Percentiles rank a stretch among this genome's conserved stretches.
Conservation (phyloP, 2,888 invertebrate species). For the Leucoptera coffeella region DNA sequence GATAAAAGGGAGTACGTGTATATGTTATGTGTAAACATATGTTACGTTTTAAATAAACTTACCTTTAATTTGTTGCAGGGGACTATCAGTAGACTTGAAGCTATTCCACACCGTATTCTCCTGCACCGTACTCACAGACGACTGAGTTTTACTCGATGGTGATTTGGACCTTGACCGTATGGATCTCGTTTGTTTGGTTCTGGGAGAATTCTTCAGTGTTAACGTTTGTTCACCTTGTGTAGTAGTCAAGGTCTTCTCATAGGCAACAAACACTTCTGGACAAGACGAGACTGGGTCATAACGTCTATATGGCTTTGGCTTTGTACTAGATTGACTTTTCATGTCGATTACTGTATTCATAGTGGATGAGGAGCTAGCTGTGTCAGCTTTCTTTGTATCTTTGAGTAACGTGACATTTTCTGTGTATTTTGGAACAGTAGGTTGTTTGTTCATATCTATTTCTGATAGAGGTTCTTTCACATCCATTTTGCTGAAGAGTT, state of each 20-base stretch:
- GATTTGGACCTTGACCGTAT: slow-evolving; percentile 18
- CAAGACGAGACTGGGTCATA: background rate
- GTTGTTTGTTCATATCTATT: slow-evolving; percentile 20
- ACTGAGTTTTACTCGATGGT: slow-evolving; percentile 27
- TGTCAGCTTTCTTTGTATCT: slow-evolving; percentile 19
- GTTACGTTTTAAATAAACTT: slow-evolving; percentile 7
- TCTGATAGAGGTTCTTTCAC: slow-evolving; percentile 25
- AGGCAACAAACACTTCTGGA: no score
- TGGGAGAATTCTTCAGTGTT: no score
- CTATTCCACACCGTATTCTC: slow-evolving; percentile 18
- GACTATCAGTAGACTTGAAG: slow-evolving; percentile 27
- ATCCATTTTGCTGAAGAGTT: no score
- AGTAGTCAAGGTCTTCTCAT: no score
- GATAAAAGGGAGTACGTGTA: no score
- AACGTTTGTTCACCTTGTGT: no score
- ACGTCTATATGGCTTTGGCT: background rate
- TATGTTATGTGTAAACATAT: no score
- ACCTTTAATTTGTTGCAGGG: slow-evolving; percentile 21
- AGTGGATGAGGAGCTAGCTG: slow-evolving; percentile 23
- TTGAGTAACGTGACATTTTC: slow-evolving; percentile 15
- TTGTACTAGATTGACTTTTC: background rate
- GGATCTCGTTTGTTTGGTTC: background rate
- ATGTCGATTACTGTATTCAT: slow-evolving; percentile 20
- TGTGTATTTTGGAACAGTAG: slow-evolving; percentile 4
- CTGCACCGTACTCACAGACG: slow-evolving; percentile 31